Evolutionary conservation across 2,113 vertebrate genomes (phyloP), one percentile per base, ranked within the genome.

Genomic region (Electrona antarctica): DNA sequence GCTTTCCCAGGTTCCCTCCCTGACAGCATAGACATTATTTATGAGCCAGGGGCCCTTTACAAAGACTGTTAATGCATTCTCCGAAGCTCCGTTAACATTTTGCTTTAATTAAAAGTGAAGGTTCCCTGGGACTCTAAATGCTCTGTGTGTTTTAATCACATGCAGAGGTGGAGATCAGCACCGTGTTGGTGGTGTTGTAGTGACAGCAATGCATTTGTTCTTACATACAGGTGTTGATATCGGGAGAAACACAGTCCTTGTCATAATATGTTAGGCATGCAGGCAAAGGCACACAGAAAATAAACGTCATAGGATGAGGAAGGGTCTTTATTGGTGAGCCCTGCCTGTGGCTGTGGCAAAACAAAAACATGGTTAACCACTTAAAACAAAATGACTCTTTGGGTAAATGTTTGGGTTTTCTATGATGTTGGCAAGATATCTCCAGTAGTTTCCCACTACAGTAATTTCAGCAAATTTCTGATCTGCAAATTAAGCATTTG

Each of bases 11-110:
- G 78, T 88, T 84, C 66, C 33, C 52, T 69, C 66, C 21, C 76
- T 82, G 85, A 85, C 84, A 87, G 74, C 68, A 14, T 21, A 80
- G 77, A 28, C 61, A 85, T 92, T 89, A 90, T 90, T 91, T 80
- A 89, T 85, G 74, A 89, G 70, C 55, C 6, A 8, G 50, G 80
- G 68, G 71, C 47, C 76, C 10, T 41, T 83, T 80, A 84, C 64
- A 79, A 82, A 82, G 61, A 74, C 69, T 46, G 71, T 82, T 78
- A 82, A 82, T 71, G 69, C 68, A 59, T 65, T 45, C 65, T 60
- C 41, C 14, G 21, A 79, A 73, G 69, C 81, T 72, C 50, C 7
- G 9, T 64, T 84, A 74, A 49, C 75, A 71, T 81, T 50, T 77
- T 1, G n/a, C 67, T 83, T 80, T 80, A 87, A 91, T 91, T 90